Evolutionary conservation across 2,888 invertebrate genomes (phyloP), one percentile per base, ranked within the genome.

Genomic region (Matsumyia berberina): DNA sequence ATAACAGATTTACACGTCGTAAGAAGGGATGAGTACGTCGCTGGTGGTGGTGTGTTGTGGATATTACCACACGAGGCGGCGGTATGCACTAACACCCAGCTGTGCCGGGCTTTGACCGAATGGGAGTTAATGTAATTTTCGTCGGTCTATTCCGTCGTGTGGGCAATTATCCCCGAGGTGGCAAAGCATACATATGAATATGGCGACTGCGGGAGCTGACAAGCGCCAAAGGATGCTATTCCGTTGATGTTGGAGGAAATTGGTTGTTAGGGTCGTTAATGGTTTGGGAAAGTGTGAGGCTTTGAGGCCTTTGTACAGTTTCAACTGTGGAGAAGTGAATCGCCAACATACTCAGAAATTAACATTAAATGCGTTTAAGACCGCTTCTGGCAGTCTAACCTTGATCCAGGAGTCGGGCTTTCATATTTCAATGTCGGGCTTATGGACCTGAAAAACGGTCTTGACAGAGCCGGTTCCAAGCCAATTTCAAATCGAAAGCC

Each of bases 1-100:
- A 62, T 76, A 69, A 39, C 55, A 55, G 69, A 77, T 77, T 82
- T 82, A 66, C 77, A 82, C 76, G 57, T 82, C 77, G 24, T 72
- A 66, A 35, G 66, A 37, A 73, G 58, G 57, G 80, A 76, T 62
- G 76, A 58, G 69, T 53, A 57, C 35, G 19, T 39, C 12, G 62
- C 70, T 46, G 37, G n/a, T 17, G 67, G 62, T 62, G 33, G 37
- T 64, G 64, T 55, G 15, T 2, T 39, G 2, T 15, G 6, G 11
- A 6, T 58, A 39, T 5, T 6, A 11, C 24, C 33, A 33, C 24
- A 49, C 44, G 24, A 24, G 24, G 24, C 42, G 55, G 46, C 33
- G 31, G 57, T 9, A 9, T 11, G 74, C 33, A 24, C 42, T 42
- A 53, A 64, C 57, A 49, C 24, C 39, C 58, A 58, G 33, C 42